Percentiles rank a stretch among this genome's conserved stretches.
Evolutionary conservation across 1,140 invertebrate genomes (phyloP).

Genomic region (Dreissena rostriformis): DNA sequence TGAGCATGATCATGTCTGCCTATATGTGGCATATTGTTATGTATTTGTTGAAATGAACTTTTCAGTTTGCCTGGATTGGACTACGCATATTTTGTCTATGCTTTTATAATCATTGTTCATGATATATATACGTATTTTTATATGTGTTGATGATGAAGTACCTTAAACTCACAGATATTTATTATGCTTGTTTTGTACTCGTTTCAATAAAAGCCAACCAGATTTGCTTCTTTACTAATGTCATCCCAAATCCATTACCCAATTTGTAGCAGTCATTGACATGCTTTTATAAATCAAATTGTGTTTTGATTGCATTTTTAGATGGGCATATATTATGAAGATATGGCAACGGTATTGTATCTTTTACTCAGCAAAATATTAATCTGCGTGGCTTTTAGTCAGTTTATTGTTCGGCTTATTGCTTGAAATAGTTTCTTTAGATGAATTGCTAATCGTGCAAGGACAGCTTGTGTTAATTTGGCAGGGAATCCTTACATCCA

Average conservation of each 20-base stretch:
- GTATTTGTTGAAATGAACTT: slow-evolving; percentile 34
- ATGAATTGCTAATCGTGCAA: slow-evolving; percentile 54
- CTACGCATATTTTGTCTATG: not conserved
- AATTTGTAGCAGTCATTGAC: too few relatives aligned
- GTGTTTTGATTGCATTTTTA: too few relatives aligned
- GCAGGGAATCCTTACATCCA: slow-evolving; percentile 43
- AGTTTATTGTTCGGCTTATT: slow-evolving; percentile 56
- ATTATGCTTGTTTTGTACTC: not conserved
- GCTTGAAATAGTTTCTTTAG: slow-evolving; percentile 58
- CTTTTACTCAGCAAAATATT: too few relatives aligned
- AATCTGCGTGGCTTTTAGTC: not conserved
- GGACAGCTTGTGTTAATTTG: slow-evolving; percentile 50
- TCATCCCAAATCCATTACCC: too few relatives aligned
- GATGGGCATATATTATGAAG: too few relatives aligned
- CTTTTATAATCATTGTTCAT: slow-evolving; percentile 7
- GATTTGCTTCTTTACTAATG: too few relatives aligned
- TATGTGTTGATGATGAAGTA: not conserved
- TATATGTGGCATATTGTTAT: slow-evolving; percentile 51
- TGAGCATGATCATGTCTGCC: slow-evolving; percentile 34
- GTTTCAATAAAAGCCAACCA: too few relatives aligned
- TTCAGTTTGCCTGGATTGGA: slow-evolving; percentile 1
- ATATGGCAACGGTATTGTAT: too few relatives aligned
- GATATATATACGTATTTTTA: not conserved
- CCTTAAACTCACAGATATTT: not conserved
- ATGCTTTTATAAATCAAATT: too few relatives aligned